Evolutionary conservation across 2,888 invertebrate species (phyloP), one percentile per base, ranked within the genome.

Genomic region (Pollenia griseotomentosa): DNA sequence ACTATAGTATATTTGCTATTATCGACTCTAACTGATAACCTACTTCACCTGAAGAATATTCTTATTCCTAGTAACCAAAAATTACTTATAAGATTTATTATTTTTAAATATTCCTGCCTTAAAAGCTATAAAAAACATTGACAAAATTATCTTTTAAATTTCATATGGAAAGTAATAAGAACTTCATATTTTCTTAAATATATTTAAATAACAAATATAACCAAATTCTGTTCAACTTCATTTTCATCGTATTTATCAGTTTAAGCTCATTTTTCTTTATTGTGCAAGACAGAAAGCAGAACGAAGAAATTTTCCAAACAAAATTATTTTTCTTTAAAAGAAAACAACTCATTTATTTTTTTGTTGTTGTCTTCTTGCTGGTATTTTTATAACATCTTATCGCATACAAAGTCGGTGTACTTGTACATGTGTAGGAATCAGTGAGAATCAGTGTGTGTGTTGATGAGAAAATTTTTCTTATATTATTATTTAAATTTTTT

Each of bases 401-500:
- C 33, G 40, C 71, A 65, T 44, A 83, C 65, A 78, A 83, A 83
- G 70, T 77, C 53, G 61, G 59, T 75, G 68, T 83, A 19, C 42
- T 77, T 4, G 59, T 53, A 55, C 57, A 82, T 81, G 65, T 77
- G 71, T 77, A 70, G 53, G 59, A 74, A 65, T 78, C 33, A 33
- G 71, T 83, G 40, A 23, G 65, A 73, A 63, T 71, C 65, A 71
- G 57, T 75, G 53, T 61, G 10, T 42, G 11, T 70, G 44, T n/a
- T 44, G 44, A 16, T 68, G 33, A 68, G 53, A 55, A 70, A 55
- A 57, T 71, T 74, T 85, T 74, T 48, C 74, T 74, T 65, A 78
- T 78, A 78, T 78, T 83, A 83, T 77, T 77, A 83, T 83, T 83
- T 77, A 77, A 77, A 83, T 71, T 73, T 48, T 78, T 65, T 83